Evolutionary conservation across 23 tunicate species (phyloP).

Genomic region (Halocynthia aurantium): DNA sequence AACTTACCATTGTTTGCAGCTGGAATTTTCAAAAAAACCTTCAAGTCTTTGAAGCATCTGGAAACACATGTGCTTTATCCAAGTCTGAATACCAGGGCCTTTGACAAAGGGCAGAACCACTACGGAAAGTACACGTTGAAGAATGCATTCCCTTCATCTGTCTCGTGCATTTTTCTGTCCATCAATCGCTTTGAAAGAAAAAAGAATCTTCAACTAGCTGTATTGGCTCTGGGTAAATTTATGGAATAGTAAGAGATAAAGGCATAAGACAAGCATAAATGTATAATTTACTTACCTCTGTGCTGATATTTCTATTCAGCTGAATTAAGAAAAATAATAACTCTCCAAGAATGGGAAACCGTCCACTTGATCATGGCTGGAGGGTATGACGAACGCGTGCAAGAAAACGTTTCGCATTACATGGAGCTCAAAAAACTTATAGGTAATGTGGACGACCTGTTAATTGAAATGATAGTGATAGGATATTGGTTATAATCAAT

Average conservation of each 20-base stretch:
- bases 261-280: background rate
- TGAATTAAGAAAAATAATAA: constrained; percentile 27
- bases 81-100: constrained; percentile 51
- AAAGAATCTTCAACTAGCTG: constrained; percentile 73
- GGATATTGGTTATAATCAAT: no score
- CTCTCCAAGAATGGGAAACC: constrained; percentile 44
- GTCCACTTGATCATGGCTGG: constrained; percentile 88
- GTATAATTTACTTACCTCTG: background rate
- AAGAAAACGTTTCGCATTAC: constrained; percentile 71
- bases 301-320: constrained; percentile 16
- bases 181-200: constrained; percentile 94
- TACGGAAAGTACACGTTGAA: background rate
- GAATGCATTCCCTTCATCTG: constrained; percentile 19
- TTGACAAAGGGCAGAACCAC: constrained; percentile 30
- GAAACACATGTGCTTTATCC: constrained; percentile 81
- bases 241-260: no score
- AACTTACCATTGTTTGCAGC: constrained; percentile 12
- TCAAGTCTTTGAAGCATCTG: constrained; percentile 35
- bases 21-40: constrained; percentile 48
- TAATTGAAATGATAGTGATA: background rate
- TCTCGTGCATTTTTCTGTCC: constrained; percentile 43
- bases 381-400: constrained; percentile 76
- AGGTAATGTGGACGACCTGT: constrained; percentile 22
- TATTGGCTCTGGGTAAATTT: constrained; percentile 57
- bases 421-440: constrained; percentile 46